Evolutionary conservation across 2,113 vertebrate species (phyloP).

Genomic region (Elanus axillaris): DNA sequence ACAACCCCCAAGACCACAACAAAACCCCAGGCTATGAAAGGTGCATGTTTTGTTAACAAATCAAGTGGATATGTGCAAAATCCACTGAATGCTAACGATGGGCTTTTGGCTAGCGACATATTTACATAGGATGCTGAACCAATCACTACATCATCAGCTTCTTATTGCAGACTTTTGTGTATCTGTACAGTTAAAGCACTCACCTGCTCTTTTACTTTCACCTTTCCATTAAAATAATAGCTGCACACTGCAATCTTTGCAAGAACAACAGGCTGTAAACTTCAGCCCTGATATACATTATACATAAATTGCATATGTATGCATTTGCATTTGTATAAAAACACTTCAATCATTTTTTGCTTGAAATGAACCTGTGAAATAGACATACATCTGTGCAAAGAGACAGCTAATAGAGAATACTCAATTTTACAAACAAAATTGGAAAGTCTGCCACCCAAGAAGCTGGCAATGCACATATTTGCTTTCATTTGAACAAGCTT

Average conservation of each 20-base stretch:
- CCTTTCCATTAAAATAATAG: conserved; percentile 55
- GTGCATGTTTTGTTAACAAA: neutral
- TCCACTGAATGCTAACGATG: neutral
- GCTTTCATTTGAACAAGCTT: conserved; percentile 18
- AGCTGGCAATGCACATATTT: conserved; percentile 33
- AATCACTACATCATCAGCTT: neutral
- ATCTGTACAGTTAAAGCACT: neutral
- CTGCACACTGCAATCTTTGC: neutral
- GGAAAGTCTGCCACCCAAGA: conserved; percentile 48
- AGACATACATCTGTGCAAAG: conserved; percentile 39
- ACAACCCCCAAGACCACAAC: no score
- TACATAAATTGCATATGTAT: conserved; percentile 29
- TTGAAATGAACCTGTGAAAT: conserved; percentile 39
- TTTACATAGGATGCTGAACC: neutral
- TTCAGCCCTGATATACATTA: conserved; percentile 17
- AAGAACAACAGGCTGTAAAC: conserved; percentile 40
- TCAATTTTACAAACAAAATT: conserved; percentile 44
- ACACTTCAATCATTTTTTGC: conserved; percentile 38
- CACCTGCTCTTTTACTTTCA: conserved; percentile 24
- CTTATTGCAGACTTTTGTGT: conserved; percentile 19
- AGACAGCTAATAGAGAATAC: conserved; percentile 27
- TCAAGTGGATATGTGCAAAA: neutral
- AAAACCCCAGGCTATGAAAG: neutral
- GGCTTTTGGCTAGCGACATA: neutral
- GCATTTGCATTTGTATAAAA: conserved; percentile 39